phyloP scores from a whole-genome alignment of 2,888 invertebrate species.

The Harpagoxenus sublaevis region DNA sequence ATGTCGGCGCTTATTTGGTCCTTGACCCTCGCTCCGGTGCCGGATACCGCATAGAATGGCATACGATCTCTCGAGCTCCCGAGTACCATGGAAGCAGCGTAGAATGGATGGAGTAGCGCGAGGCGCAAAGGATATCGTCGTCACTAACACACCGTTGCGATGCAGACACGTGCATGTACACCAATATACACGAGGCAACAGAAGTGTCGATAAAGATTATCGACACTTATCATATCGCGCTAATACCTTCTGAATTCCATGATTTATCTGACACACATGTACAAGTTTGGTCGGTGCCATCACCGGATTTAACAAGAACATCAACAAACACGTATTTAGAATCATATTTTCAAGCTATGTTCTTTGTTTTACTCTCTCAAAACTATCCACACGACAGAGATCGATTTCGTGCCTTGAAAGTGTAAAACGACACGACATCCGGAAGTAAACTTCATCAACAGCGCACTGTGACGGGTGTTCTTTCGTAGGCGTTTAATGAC shows the following conservation, averaged over 20 bases:
- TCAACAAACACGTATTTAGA: background rate
- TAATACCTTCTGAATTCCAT: conserved; percentile 47
- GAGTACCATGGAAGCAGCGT: background rate
- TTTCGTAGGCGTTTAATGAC: conserved; percentile 38
- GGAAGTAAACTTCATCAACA: background rate
- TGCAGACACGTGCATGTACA: conserved; percentile 34
- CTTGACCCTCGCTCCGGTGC: conserved; percentile 29
- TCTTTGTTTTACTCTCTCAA: background rate
- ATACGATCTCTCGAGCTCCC: background rate
- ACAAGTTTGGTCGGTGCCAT: background rate
- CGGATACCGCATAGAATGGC: conserved; percentile 16
- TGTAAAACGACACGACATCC: conserved; percentile 9
- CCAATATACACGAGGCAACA: conserved; percentile 45
- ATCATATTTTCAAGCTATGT: background rate
- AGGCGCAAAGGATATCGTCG: conserved; percentile 29
- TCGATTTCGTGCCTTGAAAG: background rate
- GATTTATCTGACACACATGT: conserved; percentile 57
- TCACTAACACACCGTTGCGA: conserved; percentile 38
- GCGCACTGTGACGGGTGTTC: conserved; percentile 2
- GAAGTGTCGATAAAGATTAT: conserved; percentile 63
- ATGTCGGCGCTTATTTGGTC: conserved; percentile 18
- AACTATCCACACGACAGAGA: background rate
- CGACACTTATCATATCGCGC: conserved; percentile 50
- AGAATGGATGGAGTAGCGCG: conserved; percentile 1
- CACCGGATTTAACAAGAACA: background rate